Base-by-base conservation (phyloP, 2,797 vertebrate genomes). In the Brotula barbata region DNA sequence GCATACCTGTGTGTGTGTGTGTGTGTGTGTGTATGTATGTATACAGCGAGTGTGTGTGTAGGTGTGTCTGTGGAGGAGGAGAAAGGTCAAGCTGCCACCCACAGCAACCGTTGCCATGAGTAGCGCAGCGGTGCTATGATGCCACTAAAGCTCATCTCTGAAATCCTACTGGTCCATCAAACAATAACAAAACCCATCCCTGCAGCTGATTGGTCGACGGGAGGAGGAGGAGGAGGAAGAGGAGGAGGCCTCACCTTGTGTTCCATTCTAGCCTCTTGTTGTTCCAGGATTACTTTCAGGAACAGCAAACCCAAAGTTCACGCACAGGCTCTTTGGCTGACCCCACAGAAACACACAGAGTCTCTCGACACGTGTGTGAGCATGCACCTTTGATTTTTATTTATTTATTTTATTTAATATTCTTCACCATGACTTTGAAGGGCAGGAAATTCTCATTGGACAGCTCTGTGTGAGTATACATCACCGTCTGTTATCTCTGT, bases 371-470 rank as follows among this genome's bases (percentile, higher is more conserved):
- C 14, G 49, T 20, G 42, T 42, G 28, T 40, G 39, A 28, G 25
- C 25, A 28, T 28, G 25, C 8, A 28, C 8, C 4, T 16, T 0
- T 40, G 4, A 57, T 59, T 5, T 39, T 11, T 20, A 61, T 43
- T n/a, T 60, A 0, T n/a, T n/a, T n/a, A n/a, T n/a, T n/a, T n/a
- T n/a, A n/a, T n/a, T n/a, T n/a, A n/a, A n/a, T 55, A 2, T 8
- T 44, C 49, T 42, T 3, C 56, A 73, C 14, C 34, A 90, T 91
- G 88, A 85, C 48, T 67, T 6, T 67, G n/a, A 87, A 75, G 69
- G 20, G 7, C 58, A 86, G 85, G 43, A 88, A 47, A 52, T 85
- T 87, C 4, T 90, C 89, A 2, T 52, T 88, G 80, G 88, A 89
- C 70, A 86, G 81, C 59, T 64, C 48, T 37, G 5, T 61, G 90